A percentile compares a stretch with the other conserved stretches of the same genome.
These are phyloP conservation scores for Ptycholaimellus sp. DNA, from an alignment of 2,888 invertebrate species.

Conservation along the genomic window DNA sequence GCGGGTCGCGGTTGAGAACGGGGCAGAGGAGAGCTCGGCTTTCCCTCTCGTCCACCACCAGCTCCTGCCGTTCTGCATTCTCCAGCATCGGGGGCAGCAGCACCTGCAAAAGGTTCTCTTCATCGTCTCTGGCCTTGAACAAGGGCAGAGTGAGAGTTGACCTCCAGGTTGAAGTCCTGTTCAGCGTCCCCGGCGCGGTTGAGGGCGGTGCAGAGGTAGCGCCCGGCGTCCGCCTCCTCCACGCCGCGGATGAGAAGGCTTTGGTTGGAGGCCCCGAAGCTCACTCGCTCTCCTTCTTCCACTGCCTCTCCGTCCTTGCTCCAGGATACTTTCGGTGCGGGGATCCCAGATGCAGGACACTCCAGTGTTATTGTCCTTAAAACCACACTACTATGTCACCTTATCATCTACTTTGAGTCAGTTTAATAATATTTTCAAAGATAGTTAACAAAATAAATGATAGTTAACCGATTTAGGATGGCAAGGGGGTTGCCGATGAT, in stretches of 20 bases:
- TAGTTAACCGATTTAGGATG: slow-evolving; percentile 19
- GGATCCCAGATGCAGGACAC: slow-evolving; percentile 28
- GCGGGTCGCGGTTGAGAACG: background rate
- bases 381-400: background rate
- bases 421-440: too few species aligned
- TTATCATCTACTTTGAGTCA: too few species aligned
- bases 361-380: slow-evolving; percentile 23
- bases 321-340: slow-evolving; percentile 28
- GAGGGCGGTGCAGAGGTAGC: slow-evolving; percentile 36
- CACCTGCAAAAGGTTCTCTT: slow-evolving; percentile 2
- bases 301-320: slow-evolving; percentile 33
- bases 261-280: slow-evolving; percentile 12
- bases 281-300: slow-evolving; percentile 8
- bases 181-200: slow-evolving; percentile 35
- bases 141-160: slow-evolving; percentile 33
- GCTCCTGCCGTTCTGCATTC: too few species aligned
- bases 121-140: background rate
- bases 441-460: too few species aligned
- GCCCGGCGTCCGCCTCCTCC: slow-evolving; percentile 33
- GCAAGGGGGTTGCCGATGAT: slow-evolving; percentile 27
- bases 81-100: slow-evolving; percentile 1
- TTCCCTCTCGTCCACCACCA: too few species aligned
- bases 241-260: slow-evolving; percentile 18
- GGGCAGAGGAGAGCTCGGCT: background rate
- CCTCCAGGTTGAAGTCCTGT: slow-evolving; percentile 35